Evolutionary conservation across 2,797 vertebrate species (phyloP).

Genomic region (Argya squamiceps): DNA sequence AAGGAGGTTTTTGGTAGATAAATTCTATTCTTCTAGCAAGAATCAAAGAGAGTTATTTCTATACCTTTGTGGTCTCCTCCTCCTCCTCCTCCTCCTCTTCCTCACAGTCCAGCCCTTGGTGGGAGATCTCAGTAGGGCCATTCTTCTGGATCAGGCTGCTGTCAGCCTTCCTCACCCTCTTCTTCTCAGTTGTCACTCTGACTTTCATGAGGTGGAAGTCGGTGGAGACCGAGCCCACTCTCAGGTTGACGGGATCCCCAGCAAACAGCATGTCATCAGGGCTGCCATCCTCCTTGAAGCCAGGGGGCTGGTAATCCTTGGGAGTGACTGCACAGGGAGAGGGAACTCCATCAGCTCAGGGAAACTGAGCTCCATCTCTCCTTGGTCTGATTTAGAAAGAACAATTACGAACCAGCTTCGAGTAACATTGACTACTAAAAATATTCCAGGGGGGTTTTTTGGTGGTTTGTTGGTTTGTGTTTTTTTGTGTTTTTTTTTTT

Average conservation of each 20-base stretch:
- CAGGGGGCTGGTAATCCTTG: slow-evolving; percentile 76
- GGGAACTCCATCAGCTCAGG: neutral
- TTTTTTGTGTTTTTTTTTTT: neutral
- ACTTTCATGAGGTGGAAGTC: slow-evolving; percentile 88
- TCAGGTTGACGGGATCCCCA: slow-evolving; percentile 83
- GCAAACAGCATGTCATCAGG: slow-evolving; percentile 79
- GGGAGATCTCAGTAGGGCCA: slow-evolving; percentile 59
- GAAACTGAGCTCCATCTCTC: neutral
- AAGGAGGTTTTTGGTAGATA: neutral
- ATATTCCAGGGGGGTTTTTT: neutral
- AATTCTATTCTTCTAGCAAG: neutral
- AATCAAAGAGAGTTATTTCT: neutral
- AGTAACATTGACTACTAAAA: neutral
- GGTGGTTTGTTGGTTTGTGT: neutral
- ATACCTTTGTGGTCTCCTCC: slow-evolving; percentile 40
- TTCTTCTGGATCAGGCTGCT: slow-evolving; percentile 33
- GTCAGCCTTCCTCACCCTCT: slow-evolving; percentile 73
- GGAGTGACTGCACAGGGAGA: slow-evolving; percentile 72
- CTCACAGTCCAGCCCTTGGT: slow-evolving; percentile 75
- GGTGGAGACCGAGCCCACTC: slow-evolving; percentile 85
- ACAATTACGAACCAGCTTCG: neutral
- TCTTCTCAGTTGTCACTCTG: slow-evolving; percentile 85
- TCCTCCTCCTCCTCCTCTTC: slow-evolving; percentile 73
- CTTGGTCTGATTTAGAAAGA: neutral
- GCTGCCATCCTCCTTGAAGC: slow-evolving; percentile 72